phyloP scores from a whole-genome alignment of 2,888 invertebrate genomes.

The Chymomyza caudatula region DNA sequence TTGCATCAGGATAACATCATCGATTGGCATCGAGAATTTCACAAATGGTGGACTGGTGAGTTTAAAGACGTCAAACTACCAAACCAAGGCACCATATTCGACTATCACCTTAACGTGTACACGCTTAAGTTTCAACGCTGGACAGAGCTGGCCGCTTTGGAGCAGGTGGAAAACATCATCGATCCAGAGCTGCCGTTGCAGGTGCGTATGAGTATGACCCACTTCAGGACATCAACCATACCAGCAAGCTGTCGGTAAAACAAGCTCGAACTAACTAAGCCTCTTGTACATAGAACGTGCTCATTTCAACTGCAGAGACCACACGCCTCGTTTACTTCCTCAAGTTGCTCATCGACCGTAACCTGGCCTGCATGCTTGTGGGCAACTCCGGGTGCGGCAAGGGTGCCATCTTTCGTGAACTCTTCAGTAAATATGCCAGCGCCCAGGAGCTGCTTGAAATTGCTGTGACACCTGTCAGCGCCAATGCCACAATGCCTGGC shows the following conservation, averaged over 20 bases:
- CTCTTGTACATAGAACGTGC: constrained; percentile 81
- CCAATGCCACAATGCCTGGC: constrained; percentile 79
- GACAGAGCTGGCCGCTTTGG: constrained; percentile 85
- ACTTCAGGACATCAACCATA: background rate
- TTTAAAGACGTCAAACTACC: constrained; percentile 96
- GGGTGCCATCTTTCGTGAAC: constrained; percentile 90
- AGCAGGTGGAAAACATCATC: constrained; percentile 79
- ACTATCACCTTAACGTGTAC: constrained; percentile 91
- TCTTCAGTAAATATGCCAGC: constrained; percentile 77
- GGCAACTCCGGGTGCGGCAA: constrained; percentile 95
- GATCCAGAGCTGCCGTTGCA: constrained; percentile 93
- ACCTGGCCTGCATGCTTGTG: constrained; percentile 93
- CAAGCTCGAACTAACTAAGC: background rate
- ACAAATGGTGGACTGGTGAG: constrained; percentile 96
- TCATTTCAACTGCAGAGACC: constrained; percentile 94
- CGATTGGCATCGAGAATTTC: constrained; percentile 96
- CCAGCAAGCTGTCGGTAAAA: background rate
- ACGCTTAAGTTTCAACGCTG: constrained; percentile 92
- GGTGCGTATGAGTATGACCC: constrained; percentile 78
- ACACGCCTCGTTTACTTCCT: constrained; percentile 92
- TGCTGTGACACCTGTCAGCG: constrained; percentile 82
- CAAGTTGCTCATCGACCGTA: constrained; percentile 87
- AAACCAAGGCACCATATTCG: constrained; percentile 88
- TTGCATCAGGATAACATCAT: constrained; percentile 92
- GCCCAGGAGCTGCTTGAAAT: constrained; percentile 79